These are phyloP conservation scores for Pseudotriccus pelzelni DNA, from an alignment of 2,797 vertebrate species.

Conservation along the genomic window DNA sequence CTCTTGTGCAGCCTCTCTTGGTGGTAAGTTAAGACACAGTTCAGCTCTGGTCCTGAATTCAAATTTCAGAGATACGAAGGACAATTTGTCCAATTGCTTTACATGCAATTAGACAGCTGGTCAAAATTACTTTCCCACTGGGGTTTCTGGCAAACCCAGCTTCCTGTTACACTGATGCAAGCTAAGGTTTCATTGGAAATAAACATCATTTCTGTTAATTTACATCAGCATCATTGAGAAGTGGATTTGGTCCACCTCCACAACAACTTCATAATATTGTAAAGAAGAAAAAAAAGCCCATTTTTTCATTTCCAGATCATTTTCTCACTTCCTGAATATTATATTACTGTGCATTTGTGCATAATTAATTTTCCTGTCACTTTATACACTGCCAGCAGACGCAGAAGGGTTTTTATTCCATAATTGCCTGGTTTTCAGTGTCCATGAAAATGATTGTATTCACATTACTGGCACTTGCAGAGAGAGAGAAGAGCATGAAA, in stretches of 20 bases:
- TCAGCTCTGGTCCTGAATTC: not conserved
- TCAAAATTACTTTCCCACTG: not conserved
- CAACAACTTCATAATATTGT: not conserved
- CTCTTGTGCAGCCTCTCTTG: not conserved
- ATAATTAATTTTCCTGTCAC: constrained; percentile 39
- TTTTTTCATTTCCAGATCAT: not conserved
- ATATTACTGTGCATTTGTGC: not conserved
- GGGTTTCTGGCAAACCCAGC: not conserved
- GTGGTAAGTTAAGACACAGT: not conserved
- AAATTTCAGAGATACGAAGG: not conserved
- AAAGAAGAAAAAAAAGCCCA: not conserved
- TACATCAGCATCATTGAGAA: not conserved
- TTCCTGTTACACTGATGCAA: not conserved
- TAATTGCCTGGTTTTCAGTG: constrained; percentile 34
- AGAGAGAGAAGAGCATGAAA: not conserved
- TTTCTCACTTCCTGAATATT: constrained; percentile 22
- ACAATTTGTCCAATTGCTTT: not conserved
- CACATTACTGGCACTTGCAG: not conserved
- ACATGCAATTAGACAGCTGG: not conserved
- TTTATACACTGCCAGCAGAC: constrained; percentile 6
- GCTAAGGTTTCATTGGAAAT: not conserved
- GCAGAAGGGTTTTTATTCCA: constrained; percentile 44
- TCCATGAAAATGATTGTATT: constrained; percentile 24
- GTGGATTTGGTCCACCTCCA: not conserved
- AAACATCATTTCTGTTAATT: not conserved